Base-by-base conservation (phyloP, 2,888 invertebrate species). In the Rhagonycha fulva region DNA sequence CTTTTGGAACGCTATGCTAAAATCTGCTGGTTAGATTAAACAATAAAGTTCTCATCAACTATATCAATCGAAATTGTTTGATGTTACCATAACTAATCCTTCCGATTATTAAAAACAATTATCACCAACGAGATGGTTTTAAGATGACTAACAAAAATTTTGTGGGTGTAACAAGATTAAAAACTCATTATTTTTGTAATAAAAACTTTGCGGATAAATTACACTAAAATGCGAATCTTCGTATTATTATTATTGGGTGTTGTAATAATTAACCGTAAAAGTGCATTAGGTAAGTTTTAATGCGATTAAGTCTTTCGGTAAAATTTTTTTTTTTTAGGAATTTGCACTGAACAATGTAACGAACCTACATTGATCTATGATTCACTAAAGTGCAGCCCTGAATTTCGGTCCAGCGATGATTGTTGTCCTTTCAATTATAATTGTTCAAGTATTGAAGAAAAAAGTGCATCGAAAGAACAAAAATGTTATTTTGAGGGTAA, bases 401-500 rank as follows among this genome's bases (percentile, higher is more conserved):
- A 80, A 10, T 80, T 73, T 68, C 69, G 73, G 14, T 74, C 79
- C 0, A 70, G 76, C 2, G 62, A 60, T 3, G 78, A 78, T 68
- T 79, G 80, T 62, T 82, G 82, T 68, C 78, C 81, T 1, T 60
- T 32, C 12, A 61, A 76, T 28, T 82, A 79, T 30, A 78, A 82
- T 61, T 82, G 82, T 61, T 76, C 78, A 7, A 71, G 77, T 23
- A 74, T 78, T n/a, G 74, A 68, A 61, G 23, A 62, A 62, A 71
- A 72, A 12, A 47, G 19, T 14, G 4, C 14, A 14, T 10, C 23
- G 1, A 70, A 32, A 3, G 32, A 66, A 23, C 66, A 75, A 9
- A 76, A 79, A 73, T 82, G 82, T 67, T 68, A 76, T 14, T 80
- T 75, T 24, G 28, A 70, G 26, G 82, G 81, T 9, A 77, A 76